Evolutionary conservation across 1,140 invertebrate species (phyloP).

Genomic region (Neodiprion lecontei): DNA sequence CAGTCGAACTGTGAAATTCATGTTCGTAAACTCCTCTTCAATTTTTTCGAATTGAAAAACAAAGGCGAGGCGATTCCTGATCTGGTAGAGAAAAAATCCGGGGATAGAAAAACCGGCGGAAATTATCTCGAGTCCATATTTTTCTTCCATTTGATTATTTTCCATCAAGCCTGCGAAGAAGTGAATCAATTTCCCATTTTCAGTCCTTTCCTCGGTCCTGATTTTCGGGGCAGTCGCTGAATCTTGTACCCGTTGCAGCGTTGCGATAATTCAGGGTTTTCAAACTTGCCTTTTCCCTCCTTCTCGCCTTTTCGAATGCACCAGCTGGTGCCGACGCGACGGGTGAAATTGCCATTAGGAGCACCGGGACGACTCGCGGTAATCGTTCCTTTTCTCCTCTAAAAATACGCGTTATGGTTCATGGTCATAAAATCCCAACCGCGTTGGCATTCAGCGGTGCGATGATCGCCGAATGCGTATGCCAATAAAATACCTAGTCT

Average conservation of each 20-base stretch:
- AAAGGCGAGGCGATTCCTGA: neutral
- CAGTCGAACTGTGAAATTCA: neutral
- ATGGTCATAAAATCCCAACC: neutral
- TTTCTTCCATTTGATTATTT: no score
- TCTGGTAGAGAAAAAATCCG: neutral
- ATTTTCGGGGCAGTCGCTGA: no score
- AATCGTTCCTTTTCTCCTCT: neutral
- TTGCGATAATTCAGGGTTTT: neutral
- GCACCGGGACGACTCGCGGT: neutral
- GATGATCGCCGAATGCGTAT: neutral
- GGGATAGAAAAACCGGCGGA: no score
- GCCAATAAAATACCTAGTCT: no score
- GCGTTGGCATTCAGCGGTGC: neutral
- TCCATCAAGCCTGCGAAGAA: no score
- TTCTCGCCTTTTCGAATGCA: slow-evolving; percentile 1
- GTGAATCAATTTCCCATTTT: no score
- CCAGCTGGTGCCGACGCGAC: neutral
- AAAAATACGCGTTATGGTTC: neutral
- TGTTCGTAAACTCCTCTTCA: neutral
- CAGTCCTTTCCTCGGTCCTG: no score
- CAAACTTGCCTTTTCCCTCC: neutral
- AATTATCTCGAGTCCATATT: no score
- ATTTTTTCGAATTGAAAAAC: neutral
- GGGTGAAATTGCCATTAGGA: neutral
- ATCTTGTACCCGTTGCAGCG: neutral